These are phyloP conservation scores for Drosophila dunni DNA, from an alignment of 1,140 invertebrate genomes.

Conservation along the genomic window DNA sequence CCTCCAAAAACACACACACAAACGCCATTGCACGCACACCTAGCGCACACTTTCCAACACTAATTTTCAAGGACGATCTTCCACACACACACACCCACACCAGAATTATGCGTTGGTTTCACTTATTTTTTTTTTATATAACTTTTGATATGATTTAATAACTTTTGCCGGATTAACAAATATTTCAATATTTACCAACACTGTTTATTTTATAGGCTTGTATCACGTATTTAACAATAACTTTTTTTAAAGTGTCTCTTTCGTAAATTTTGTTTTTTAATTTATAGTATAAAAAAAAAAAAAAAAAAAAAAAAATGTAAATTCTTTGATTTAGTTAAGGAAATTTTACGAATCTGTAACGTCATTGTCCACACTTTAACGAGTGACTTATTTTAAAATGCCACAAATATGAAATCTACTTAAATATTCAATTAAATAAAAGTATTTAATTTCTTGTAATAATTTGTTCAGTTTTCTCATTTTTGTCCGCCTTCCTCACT, in stretches of 20 bases:
- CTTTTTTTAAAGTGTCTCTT: not conserved
- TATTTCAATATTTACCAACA: slow-evolving; percentile 19
- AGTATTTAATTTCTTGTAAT: slow-evolving; percentile 9
- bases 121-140: slow-evolving; percentile 28
- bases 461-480: slow-evolving; percentile 2
- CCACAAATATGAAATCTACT: slow-evolving; percentile 1
- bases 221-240: not conserved
- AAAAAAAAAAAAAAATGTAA: slow-evolving; percentile 32
- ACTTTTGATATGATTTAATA: slow-evolving; percentile 35
- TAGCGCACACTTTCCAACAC: slow-evolving; percentile 34
- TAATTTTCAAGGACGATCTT: slow-evolving; percentile 57
- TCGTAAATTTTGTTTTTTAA: slow-evolving; percentile 40
- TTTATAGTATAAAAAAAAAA: slow-evolving; percentile 49
- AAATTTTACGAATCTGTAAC: slow-evolving; percentile 48
- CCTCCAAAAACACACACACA: slow-evolving; percentile 10
- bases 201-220: slow-evolving; percentile 3
- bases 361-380: slow-evolving; percentile 6
- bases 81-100: slow-evolving; percentile 38
- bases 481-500: slow-evolving; percentile 11
- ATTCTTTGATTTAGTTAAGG: slow-evolving; percentile 69
- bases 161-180: not conserved
- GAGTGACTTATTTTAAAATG: slow-evolving; percentile 8
- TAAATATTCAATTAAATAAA: slow-evolving; percentile 7
- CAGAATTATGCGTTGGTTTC: slow-evolving; percentile 21
- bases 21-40: slow-evolving; percentile 10